These are phyloP conservation scores for Ariolimax columbianus DNA, from an alignment of 2,888 invertebrate species.

Conservation along the genomic window DNA sequence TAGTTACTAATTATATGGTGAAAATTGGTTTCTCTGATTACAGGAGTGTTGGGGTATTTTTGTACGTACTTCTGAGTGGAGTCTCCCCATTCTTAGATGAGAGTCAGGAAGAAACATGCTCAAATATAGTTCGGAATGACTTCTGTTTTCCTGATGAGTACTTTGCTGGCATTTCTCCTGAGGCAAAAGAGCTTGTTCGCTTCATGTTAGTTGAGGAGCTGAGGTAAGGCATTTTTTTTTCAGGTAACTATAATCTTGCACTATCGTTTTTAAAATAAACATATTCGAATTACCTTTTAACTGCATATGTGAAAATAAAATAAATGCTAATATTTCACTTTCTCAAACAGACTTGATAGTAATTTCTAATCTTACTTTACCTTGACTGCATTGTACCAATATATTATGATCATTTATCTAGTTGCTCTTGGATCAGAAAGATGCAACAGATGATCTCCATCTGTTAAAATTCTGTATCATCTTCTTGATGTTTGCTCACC, in stretches of 20 bases:
- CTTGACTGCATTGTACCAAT: too few relatives aligned
- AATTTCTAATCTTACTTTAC: not conserved
- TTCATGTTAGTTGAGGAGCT: conserved; percentile 83
- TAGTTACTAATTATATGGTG: too few relatives aligned
- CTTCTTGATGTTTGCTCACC: too few relatives aligned
- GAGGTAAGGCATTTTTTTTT: conserved; percentile 61
- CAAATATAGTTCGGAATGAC: conserved; percentile 89
- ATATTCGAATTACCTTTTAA: not conserved
- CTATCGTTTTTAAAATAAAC: not conserved
- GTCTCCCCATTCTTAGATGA: conserved; percentile 91
- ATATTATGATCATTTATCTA: too few relatives aligned
- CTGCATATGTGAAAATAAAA: not conserved
- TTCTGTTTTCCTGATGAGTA: conserved; percentile 90
- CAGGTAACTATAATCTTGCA: not conserved
- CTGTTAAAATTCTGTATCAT: too few relatives aligned
- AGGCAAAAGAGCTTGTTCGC: conserved; percentile 85
- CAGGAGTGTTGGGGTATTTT: conserved; percentile 87
- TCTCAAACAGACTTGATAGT: not conserved
- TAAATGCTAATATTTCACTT: not conserved
- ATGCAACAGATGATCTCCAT: too few relatives aligned
- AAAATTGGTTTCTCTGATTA: not conserved
- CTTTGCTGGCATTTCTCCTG: conserved; percentile 84
- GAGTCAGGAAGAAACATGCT: conserved; percentile 89
- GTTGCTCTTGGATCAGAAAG: too few relatives aligned
- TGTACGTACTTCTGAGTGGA: conserved; percentile 87